These are phyloP conservation scores for Anthophora plumipes DNA, from an alignment of 2,888 invertebrate species.

Conservation along the genomic window DNA sequence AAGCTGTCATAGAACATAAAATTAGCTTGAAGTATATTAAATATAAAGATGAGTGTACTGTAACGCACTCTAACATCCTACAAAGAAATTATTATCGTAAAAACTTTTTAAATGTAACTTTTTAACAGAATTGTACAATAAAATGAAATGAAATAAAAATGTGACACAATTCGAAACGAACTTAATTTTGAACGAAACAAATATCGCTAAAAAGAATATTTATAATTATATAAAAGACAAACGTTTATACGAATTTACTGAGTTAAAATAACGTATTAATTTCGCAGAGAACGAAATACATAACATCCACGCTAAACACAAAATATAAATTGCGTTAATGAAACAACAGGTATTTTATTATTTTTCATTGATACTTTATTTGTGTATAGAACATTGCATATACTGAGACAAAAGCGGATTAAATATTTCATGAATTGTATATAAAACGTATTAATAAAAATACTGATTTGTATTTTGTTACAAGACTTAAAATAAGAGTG, in stretches of 20 bases:
- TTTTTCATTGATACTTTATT: conserved; percentile 18
- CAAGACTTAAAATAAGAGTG: conserved; percentile 1
- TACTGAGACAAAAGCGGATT: conserved; percentile 4
- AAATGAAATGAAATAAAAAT: too few species aligned
- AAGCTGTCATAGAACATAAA: not conserved
- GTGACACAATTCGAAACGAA: too few species aligned
- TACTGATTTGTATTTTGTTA: not conserved
- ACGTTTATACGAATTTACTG: too few species aligned
- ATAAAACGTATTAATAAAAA: not conserved
- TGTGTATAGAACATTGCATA: conserved; percentile 11
- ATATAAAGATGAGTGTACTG: not conserved
- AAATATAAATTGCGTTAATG: not conserved
- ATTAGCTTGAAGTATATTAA: not conserved
- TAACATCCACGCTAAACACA: not conserved
- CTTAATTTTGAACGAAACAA: too few species aligned
- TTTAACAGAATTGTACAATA: not conserved
- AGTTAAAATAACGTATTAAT: too few species aligned
- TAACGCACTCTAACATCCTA: not conserved
- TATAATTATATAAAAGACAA: too few species aligned
- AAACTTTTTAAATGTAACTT: not conserved
- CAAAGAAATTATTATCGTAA: not conserved
- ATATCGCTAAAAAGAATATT: too few species aligned
- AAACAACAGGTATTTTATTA: not conserved
- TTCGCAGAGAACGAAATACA: too few species aligned
- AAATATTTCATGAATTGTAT: not conserved